These are phyloP conservation scores for Sebastiscus tertius DNA, from an alignment of 2,797 vertebrate species.

Conservation along the genomic window DNA sequence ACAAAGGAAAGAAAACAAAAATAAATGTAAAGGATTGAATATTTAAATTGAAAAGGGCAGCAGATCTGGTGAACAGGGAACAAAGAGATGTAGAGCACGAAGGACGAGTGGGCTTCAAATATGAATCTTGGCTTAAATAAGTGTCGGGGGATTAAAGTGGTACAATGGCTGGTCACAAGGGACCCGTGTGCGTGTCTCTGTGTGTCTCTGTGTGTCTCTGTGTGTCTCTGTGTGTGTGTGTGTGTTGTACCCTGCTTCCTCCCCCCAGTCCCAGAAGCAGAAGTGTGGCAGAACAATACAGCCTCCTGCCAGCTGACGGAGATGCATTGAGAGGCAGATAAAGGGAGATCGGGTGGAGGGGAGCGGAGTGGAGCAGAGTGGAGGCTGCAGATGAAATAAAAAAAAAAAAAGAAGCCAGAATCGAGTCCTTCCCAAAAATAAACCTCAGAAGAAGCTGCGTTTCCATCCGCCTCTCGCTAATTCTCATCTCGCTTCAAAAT, in stretches of 20 bases:
- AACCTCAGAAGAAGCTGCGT: slow-evolving; percentile 28
- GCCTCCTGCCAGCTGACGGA: slow-evolving; percentile 64
- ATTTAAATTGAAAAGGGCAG: not conserved
- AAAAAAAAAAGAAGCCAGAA: not conserved
- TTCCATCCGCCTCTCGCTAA: not conserved
- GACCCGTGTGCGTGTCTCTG: slow-evolving; percentile 4
- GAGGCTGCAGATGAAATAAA: slow-evolving; percentile 16
- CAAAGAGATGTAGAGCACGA: slow-evolving; percentile 41
- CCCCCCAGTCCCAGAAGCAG: slow-evolving; percentile 43
- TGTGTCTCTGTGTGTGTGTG: not conserved
- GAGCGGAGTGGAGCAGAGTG: not conserved
- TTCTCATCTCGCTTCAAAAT: slow-evolving; percentile 15
- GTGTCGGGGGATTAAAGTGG: slow-evolving; percentile 68
- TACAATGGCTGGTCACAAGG: slow-evolving; percentile 61
- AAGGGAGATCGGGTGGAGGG: slow-evolving; percentile 7
- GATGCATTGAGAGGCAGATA: slow-evolving; percentile 17
- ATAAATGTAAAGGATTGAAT: not conserved
- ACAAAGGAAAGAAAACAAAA: not conserved
- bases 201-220: not conserved
- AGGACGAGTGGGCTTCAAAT: slow-evolving; percentile 32
- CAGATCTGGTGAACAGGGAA: slow-evolving; percentile 13
- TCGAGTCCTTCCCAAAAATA: slow-evolving; percentile 61
- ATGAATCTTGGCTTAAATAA: slow-evolving; percentile 64
- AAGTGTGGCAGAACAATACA: slow-evolving; percentile 74
- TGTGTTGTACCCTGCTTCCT: not conserved